A percentile compares a stretch with the other conserved stretches of the same genome.
These are phyloP conservation scores for Ciona savignyi DNA, from an alignment of 23 tunicate species.

Conservation along the genomic window DNA sequence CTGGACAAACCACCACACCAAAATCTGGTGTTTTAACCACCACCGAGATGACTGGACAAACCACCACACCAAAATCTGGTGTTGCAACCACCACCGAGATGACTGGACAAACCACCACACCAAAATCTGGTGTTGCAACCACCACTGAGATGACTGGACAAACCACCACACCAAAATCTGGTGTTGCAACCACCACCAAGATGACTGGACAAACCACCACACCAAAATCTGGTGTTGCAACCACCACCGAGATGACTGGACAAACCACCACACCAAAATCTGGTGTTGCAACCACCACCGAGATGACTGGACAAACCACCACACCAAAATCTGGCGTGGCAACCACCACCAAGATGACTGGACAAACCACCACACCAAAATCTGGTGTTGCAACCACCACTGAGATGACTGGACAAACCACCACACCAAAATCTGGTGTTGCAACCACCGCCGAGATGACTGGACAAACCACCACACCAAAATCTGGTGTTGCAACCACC, in stretches of 20 bases:
- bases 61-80: conserved; percentile 26
- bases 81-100: conserved; percentile 24
- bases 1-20: conserved; percentile 14
- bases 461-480: conserved; percentile 13
- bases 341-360: conserved; percentile 9
- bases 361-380: conserved; percentile 3
- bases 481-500: conserved; percentile 14
- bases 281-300: conserved; percentile 18
- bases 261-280: conserved; percentile 7
- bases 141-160: conserved; percentile 10
- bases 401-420: background rate
- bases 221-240: conserved; percentile 6
- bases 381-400: conserved; percentile 22
- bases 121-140: conserved; percentile 21
- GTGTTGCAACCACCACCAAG: conserved; percentile 17
- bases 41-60: background rate
- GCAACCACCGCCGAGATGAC: conserved; percentile 10
- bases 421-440: conserved; percentile 13
- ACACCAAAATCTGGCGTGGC: conserved; percentile 17
- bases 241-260: conserved; percentile 7
- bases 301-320: conserved; percentile 8
- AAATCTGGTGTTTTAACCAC: conserved; percentile 32
- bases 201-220: conserved; percentile 3
- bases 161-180: conserved; percentile 13
- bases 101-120: conserved; percentile 26